Conservation (phyloP, 2,888 invertebrate genomes). For the Desoria tigrina region DNA sequence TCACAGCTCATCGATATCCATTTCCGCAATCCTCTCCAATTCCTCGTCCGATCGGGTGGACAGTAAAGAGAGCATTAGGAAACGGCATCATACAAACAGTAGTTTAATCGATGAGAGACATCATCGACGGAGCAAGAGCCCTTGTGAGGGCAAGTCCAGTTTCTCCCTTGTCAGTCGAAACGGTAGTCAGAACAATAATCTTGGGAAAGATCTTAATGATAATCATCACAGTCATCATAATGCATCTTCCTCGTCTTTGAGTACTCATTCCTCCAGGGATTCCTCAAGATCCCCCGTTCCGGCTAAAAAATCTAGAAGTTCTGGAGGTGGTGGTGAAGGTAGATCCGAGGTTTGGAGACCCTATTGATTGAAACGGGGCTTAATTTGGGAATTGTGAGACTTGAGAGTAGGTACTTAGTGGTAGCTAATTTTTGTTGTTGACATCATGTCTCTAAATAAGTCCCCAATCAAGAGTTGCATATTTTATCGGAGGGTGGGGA, state of each 20-base stretch:
- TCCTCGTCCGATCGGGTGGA: constrained; percentile 15
- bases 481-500: no score
- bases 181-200: neutral
- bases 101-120: constrained; percentile 50
- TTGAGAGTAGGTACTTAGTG: no score
- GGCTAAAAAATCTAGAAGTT: constrained; percentile 28
- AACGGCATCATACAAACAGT: constrained; percentile 9
- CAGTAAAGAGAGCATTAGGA: constrained; percentile 39
- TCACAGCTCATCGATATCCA: constrained; percentile 16
- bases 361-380: constrained; percentile 49
- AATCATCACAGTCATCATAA: constrained; percentile 28
- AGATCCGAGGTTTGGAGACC: constrained; percentile 51
- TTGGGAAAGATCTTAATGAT: constrained; percentile 8
- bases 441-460: no score
- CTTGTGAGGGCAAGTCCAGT: constrained; percentile 35
- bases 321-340: constrained; percentile 11
- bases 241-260: constrained; percentile 14
- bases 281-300: constrained; percentile 27
- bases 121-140: constrained; percentile 39
- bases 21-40: neutral
- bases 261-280: constrained; percentile 22
- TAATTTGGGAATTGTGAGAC: no score
- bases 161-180: constrained; percentile 31
- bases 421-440: no score
- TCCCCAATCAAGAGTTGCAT: no score